These are phyloP conservation scores for Apocheima hispidaria DNA, from an alignment of 2,888 invertebrate species.

Conservation along the genomic window DNA sequence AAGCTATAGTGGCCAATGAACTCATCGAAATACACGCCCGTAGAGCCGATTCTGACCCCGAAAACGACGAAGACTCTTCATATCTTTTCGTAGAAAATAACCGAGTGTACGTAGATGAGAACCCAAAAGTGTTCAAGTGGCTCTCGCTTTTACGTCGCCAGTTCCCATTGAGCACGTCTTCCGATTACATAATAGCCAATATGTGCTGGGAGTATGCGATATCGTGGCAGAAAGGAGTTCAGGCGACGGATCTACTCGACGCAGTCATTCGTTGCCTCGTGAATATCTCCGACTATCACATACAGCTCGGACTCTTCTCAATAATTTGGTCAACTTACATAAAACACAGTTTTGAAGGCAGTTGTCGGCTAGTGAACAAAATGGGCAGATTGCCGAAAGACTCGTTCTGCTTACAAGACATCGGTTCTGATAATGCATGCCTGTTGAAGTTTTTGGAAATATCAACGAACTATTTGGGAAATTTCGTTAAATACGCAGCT, in stretches of 20 bases:
- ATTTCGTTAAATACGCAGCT: slow-evolving; percentile 74
- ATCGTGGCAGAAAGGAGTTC: slow-evolving; percentile 93
- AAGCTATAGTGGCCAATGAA: slow-evolving; percentile 85
- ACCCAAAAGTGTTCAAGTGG: slow-evolving; percentile 86
- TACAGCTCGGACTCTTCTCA: slow-evolving; percentile 92
- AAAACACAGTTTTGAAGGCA: slow-evolving; percentile 91
- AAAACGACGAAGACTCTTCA: slow-evolving; percentile 61
- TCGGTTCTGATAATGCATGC: slow-evolving; percentile 89
- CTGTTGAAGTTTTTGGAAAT: slow-evolving; percentile 82
- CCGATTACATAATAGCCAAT: slow-evolving; percentile 92
- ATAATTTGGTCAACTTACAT: slow-evolving; percentile 96
- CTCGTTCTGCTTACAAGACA: slow-evolving; percentile 91
- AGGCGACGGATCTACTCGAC: slow-evolving; percentile 88
- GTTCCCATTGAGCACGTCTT: slow-evolving; percentile 94
- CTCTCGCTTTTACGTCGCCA: slow-evolving; percentile 89
- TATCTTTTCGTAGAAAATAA: slow-evolving; percentile 71
- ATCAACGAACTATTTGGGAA: slow-evolving; percentile 78
- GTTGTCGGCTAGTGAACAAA: slow-evolving; percentile 92
- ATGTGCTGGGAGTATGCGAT: slow-evolving; percentile 97
- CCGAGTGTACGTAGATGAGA: slow-evolving; percentile 68
- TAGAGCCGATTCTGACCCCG: slow-evolving; percentile 48
- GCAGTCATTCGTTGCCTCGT: slow-evolving; percentile 90
- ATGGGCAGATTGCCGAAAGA: slow-evolving; percentile 95
- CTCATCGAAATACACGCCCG: slow-evolving; percentile 61
- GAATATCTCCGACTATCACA: slow-evolving; percentile 87